Base-by-base conservation (phyloP, 53 echinoderm and acorn worm species). In the Astropecten irregularis region DNA sequence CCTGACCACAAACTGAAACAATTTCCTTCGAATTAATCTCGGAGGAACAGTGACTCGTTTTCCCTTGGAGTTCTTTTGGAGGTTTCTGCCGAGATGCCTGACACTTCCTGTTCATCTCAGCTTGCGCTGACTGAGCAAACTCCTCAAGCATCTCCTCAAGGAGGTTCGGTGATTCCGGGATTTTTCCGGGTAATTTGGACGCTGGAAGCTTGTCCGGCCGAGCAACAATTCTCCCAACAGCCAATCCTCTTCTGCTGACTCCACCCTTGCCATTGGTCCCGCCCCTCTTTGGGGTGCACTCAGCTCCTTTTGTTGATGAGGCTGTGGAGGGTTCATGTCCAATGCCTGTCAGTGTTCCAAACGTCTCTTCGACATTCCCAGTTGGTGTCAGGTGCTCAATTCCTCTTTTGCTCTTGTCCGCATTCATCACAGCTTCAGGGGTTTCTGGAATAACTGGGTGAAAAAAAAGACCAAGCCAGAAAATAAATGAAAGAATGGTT, bases 401-500 rank as follows among this genome's bases (percentile, higher is more conserved):
- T 20, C 30, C 18, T 31, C 21, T 30, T 31, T 30, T 39, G 29
- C 40, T 51, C 28, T 37, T 52, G 52, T 57, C 26, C 46, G 49
- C 10, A 57, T 51, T 57, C 7, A 32, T n/a, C 67, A 57, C 49
- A 50, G 60, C 48, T 58, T 89, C 89, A 50, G 89, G 89, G n/a
- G 89, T 89, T 49, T 89, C 89, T 57, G 89, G 89, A 38, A 89
- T 85, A 23, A 85, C 89, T 89, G 56, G 10, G 42, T 38, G 3
- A 73, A 37, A 73, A 53, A 57, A 33, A 30, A 8, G 26, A 44
- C 22, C 4, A 10, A 61, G 31, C 8, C 3, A 61, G 4, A 30
- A 2, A 4, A 26, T 4, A 13, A 2, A 9, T 1, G 14, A 61
- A 21, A 31, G 27, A 13, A 28, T n/a, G n/a, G n/a, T n/a, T n/a